Percentiles rank a stretch among this genome's conserved stretches.
phyloP scores from a whole-genome alignment of 1,140 invertebrate species.

The Melitaea cinxia region DNA sequence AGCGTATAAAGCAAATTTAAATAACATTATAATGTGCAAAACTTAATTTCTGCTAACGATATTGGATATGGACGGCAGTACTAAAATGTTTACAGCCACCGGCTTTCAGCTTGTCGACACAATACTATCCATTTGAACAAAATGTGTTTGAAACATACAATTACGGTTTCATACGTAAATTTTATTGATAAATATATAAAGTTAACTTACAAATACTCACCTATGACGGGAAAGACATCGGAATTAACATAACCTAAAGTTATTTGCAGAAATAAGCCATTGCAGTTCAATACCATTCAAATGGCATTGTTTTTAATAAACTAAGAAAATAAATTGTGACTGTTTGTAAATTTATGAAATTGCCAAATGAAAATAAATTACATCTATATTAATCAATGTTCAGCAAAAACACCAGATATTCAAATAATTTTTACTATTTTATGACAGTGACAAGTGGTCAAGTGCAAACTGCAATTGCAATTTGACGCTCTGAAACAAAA shows the following conservation, averaged over 20 bases:
- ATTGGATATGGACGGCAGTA: background rate
- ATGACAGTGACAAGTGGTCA: constrained; percentile 7
- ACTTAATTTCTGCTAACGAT: too few relatives aligned
- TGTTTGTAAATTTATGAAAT: too few relatives aligned
- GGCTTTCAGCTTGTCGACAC: background rate
- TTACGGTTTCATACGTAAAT: background rate
- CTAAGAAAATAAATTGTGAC: background rate
- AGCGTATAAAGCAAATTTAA: too few relatives aligned
- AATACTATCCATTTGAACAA: background rate
- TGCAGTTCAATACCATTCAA: background rate
- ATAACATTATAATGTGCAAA: too few relatives aligned
- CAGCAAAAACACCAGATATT: constrained; percentile 11
- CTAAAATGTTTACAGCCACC: background rate
- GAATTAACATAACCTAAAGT: constrained; percentile 67
- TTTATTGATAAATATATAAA: constrained; percentile 13
- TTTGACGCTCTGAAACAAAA: too few relatives aligned
- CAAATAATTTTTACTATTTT: background rate
- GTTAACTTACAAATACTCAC: constrained; percentile 44
- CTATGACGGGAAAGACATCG: constrained; percentile 54
- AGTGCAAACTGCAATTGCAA: background rate
- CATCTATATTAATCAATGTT: background rate
- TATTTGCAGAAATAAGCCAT: constrained; percentile 44
- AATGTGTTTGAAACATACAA: background rate
- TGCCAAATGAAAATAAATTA: too few relatives aligned
- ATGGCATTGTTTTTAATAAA: background rate